phyloP scores from a whole-genome alignment of 1,140 invertebrate species.

The Brachionus rubens region DNA sequence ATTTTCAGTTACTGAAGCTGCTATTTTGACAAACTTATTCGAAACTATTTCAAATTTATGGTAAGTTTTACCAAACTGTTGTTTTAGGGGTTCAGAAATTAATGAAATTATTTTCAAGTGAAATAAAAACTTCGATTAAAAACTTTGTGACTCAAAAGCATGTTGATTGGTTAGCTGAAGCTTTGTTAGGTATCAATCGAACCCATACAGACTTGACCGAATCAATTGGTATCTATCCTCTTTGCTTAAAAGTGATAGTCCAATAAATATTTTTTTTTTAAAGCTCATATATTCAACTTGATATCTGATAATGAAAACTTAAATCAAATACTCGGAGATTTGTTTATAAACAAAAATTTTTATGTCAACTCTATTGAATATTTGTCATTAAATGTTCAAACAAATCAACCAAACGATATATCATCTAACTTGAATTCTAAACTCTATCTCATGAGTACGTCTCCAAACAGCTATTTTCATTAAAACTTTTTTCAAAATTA shows the following conservation, averaged over 20 bases:
- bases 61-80: neutral
- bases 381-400: constrained; percentile 13
- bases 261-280: neutral
- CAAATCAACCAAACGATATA: neutral
- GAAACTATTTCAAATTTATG: constrained; percentile 32
- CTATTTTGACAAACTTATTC: constrained; percentile 27
- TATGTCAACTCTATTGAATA: neutral
- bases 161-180: constrained; percentile 34
- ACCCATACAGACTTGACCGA: neutral
- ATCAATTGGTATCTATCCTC: neutral
- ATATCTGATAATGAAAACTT: constrained; percentile 12
- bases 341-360: constrained; percentile 12
- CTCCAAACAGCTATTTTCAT: neutral
- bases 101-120: neutral
- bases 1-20: neutral
- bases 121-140: neutral
- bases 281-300: constrained; percentile 25
- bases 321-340: neutral
- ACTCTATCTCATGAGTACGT: neutral
- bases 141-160: constrained; percentile 15
- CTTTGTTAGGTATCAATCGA: neutral
- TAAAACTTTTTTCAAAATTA: neutral
- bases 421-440: constrained; percentile 4
- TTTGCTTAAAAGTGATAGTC: neutral
- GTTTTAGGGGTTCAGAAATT: neutral